phyloP scores from a whole-genome alignment of 2,888 invertebrate genomes.

The Listrodromus nycthemerus region DNA sequence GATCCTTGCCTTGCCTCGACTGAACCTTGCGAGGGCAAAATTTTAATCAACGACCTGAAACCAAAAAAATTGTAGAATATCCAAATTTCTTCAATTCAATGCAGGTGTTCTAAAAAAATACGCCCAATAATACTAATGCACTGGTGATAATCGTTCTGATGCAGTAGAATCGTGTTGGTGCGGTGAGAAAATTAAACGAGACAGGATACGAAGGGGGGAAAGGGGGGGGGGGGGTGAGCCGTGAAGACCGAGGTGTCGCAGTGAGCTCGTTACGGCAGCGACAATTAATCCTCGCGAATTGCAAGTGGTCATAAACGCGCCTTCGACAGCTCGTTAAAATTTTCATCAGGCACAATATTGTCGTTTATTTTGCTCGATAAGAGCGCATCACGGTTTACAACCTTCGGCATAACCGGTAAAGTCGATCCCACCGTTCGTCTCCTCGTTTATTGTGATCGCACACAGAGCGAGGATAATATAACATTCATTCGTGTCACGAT shows the following conservation, averaged over 20 bases:
- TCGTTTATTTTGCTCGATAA: slow-evolving; percentile 66
- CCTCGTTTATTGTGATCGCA: background rate
- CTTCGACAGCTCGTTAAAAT: slow-evolving; percentile 78
- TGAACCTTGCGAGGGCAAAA: too few relatives aligned
- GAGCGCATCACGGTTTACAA: slow-evolving; percentile 69
- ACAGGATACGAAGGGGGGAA: background rate
- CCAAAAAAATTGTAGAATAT: background rate
- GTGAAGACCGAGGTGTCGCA: slow-evolving; percentile 32
- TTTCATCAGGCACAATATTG: slow-evolving; percentile 77
- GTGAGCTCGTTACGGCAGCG: slow-evolving; percentile 50
- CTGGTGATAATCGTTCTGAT: slow-evolving; percentile 54
- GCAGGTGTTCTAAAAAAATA: background rate
- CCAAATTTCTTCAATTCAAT: background rate
- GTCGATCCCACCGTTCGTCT: slow-evolving; percentile 19
- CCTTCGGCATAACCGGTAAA: slow-evolving; percentile 59
- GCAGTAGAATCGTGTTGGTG: slow-evolving; percentile 52
- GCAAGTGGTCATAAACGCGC: slow-evolving; percentile 69
- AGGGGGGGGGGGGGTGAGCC: slow-evolving; percentile 1
- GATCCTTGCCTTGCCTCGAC: too few relatives aligned
- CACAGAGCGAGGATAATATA: slow-evolving; percentile 4
- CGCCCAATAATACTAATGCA: slow-evolving; percentile 16
- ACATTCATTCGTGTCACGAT: background rate
- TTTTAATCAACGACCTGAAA: too few relatives aligned
- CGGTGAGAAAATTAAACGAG: slow-evolving; percentile 14
- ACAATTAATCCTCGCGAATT: slow-evolving; percentile 73